These are phyloP conservation scores for Gracilinanus agilis DNA, from an alignment of 2,113 vertebrate genomes.

Conservation along the genomic window DNA sequence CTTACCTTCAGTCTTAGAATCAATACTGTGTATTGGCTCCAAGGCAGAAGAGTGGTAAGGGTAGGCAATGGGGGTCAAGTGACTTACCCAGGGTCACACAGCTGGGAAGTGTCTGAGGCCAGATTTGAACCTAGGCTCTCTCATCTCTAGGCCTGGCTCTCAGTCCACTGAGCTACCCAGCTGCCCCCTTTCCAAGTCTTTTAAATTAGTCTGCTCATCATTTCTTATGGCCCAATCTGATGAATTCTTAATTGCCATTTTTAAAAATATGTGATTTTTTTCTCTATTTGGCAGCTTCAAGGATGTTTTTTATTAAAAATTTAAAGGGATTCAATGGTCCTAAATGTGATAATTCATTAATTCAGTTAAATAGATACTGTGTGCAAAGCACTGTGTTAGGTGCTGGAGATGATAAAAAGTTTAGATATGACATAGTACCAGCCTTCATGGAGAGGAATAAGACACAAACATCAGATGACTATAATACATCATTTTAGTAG, in stretches of 20 bases:
- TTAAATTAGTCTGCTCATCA: too few relatives aligned
- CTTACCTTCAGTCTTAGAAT: too few relatives aligned
- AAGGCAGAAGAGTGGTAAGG: too few relatives aligned
- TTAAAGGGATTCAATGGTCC: background rate
- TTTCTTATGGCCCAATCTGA: background rate
- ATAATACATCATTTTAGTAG: background rate
- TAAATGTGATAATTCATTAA: background rate
- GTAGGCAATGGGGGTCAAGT: too few relatives aligned
- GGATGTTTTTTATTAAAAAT: background rate
- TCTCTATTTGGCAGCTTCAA: background rate
- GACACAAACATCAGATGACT: background rate
- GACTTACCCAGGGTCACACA: too few relatives aligned
- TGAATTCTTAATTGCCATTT: background rate
- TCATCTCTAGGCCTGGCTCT: too few relatives aligned
- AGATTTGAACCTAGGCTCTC: too few relatives aligned
- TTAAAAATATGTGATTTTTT: background rate
- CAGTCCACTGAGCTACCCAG: too few relatives aligned
- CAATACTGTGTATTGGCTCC: too few relatives aligned
- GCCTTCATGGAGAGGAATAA: background rate
- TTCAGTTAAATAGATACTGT: background rate
- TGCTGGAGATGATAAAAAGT: background rate
- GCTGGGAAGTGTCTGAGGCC: too few relatives aligned
- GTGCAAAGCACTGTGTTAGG: background rate
- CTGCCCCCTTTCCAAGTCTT: too few relatives aligned
- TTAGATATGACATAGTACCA: background rate